Conservation (phyloP, 2,888 invertebrate genomes). For the Dryocosmus kuriphilus region DNA sequence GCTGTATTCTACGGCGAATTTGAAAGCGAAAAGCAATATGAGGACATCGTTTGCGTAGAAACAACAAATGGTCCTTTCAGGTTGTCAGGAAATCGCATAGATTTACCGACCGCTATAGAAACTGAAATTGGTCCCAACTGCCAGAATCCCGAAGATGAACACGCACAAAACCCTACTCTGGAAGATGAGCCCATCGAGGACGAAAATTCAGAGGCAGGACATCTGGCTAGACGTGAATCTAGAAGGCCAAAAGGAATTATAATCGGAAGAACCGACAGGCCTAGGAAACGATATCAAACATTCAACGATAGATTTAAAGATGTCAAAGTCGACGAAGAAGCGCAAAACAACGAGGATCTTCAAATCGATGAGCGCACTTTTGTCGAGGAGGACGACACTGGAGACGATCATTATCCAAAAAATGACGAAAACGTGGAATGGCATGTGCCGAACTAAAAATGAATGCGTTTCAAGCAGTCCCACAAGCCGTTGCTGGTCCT, state of each 20-base stretch:
- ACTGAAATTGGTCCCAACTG: too few relatives aligned
- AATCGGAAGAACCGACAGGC: not conserved
- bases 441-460: too few relatives aligned
- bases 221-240: not conserved
- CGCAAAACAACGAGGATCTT: not conserved
- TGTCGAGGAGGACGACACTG: not conserved
- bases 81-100: too few relatives aligned
- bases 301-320: not conserved
- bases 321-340: not conserved
- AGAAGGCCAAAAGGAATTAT: constrained; percentile 4
- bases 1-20: too few relatives aligned
- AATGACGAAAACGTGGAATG: too few relatives aligned
- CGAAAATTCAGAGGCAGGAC: not conserved
- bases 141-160: not conserved
- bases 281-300: not conserved
- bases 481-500: constrained; percentile 6
- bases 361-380: not conserved
- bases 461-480: not conserved
- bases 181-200: not conserved
- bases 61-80: too few relatives aligned
- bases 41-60: too few relatives aligned
- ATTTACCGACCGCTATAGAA: too few relatives aligned
- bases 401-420: not conserved
- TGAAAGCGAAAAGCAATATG: too few relatives aligned
- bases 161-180: not conserved